A percentile compares a stretch with the other conserved stretches of the same genome.
Conservation (phyloP, 2,888 invertebrate genomes). For the Erpobdella octoculata region DNA sequence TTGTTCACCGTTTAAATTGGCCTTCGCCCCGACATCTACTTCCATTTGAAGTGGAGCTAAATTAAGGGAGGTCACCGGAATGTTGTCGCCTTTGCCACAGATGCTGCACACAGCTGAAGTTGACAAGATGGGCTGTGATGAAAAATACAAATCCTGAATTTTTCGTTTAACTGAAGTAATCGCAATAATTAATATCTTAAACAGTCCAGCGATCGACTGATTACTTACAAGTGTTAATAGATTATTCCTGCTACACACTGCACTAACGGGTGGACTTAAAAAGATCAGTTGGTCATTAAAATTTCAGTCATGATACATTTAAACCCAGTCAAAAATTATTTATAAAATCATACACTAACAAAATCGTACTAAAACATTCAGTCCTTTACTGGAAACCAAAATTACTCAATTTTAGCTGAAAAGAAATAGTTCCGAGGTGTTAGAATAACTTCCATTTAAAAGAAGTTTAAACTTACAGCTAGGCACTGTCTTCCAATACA, state of each 20-base stretch:
- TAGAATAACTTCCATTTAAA: no score
- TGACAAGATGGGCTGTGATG: conserved; percentile 31
- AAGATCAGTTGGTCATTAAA: no score
- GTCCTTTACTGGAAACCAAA: not conserved
- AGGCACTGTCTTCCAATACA: conserved; percentile 90
- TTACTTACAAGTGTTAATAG: no score
- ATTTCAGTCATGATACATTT: no score
- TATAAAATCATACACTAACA: not conserved
- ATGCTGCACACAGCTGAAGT: conserved; percentile 29
- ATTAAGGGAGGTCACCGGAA: not conserved
- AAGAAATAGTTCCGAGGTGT: not conserved
- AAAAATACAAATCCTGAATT: no score
- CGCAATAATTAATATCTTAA: no score
- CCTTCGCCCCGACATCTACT: no score
- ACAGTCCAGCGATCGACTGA: no score
- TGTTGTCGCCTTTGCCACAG: conserved; percentile 22
- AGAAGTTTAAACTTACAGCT: conserved; percentile 47
- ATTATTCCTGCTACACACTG: no score
- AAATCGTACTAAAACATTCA: not conserved
- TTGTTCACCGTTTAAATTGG: not conserved
- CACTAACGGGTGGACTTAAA: no score
- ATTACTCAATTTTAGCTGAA: not conserved
- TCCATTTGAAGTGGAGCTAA: not conserved
- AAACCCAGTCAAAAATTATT: no score
- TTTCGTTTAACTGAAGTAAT: no score